Evolutionary conservation across 2,113 vertebrate genomes (phyloP).

Genomic region (Heptranchias perlo): DNA sequence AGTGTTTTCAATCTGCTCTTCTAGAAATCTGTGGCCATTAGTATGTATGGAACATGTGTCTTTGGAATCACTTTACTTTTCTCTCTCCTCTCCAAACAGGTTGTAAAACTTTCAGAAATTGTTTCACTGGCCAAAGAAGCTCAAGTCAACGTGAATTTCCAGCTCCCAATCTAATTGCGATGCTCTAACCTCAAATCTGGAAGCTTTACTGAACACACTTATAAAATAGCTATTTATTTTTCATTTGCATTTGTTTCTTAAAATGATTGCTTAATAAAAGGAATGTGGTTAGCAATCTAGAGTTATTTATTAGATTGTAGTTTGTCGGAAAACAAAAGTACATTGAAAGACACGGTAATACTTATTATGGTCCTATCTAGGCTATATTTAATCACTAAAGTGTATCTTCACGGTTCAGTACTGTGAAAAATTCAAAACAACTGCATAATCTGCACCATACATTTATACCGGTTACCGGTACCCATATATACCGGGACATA

Average conservation of each 20-base stretch:
- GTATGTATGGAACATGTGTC: background rate
- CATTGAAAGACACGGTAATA: background rate
- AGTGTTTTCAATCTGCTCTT: background rate
- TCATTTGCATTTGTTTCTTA: constrained; percentile 12
- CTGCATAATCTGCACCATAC: background rate
- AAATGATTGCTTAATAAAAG: constrained; percentile 22
- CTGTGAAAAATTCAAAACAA: background rate
- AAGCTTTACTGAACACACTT: background rate
- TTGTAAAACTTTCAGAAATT: constrained; percentile 96
- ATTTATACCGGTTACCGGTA: background rate
- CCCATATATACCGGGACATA: too few species aligned
- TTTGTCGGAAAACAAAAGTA: background rate
- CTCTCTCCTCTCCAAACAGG: constrained; percentile 59
- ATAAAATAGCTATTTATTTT: constrained; percentile 34
- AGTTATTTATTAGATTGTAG: background rate
- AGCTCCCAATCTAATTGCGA: constrained; percentile 79
- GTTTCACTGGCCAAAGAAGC: constrained; percentile 89
- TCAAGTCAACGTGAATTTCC: constrained; percentile 96
- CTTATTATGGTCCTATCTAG: background rate
- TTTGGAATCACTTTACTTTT: background rate
- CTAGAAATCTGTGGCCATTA: too few species aligned
- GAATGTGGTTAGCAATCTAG: background rate
- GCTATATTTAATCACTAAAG: background rate
- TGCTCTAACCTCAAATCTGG: background rate
- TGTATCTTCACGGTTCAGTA: background rate